Evolutionary conservation across 2,888 invertebrate genomes (phyloP), one percentile per base, ranked within the genome.

Genomic region (Macaria notata): DNA sequence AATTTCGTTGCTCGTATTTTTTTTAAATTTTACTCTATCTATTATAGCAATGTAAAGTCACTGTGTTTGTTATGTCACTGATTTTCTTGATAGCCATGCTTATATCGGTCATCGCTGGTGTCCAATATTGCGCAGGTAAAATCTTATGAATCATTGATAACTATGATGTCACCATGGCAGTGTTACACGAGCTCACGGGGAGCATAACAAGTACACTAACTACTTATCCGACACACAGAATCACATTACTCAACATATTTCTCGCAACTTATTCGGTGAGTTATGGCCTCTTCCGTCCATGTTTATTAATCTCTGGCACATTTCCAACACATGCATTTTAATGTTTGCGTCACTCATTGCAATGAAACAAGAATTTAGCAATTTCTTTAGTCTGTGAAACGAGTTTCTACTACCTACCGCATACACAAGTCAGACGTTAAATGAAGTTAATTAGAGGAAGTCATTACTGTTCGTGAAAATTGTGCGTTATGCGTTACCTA

Each of bases 61-160:
- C 33, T 2, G 7, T 2, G 33, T 41, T 3, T 7, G 31, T 49
- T 54, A 29, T 30, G 29, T 49, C 46, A 55, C 9, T 49, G 29
- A 31, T 49, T 49, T 46, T 42, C 45, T 49, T 49, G 7, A 30
- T 9, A 42, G 36, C 41, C 41, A 53, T 53, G 46, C 5, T 31
- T 49, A 58, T 62, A 61, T 48, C 56, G 61, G 65, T 59, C 65
- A 63, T 43, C 50, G 54, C 48, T 62, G 63, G 62, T 55, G 52
- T 42, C 55, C 36, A 50, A 38, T 42, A 30, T 64, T 62, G 49
- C 59, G 57, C 60, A 58, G 60, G 56, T 60, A 72, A 76, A 71
- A 72, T 69, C 63, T 72, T 62, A 75, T 83, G 83, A 84, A 74
- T 84, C 81, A 83, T 67, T 67, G 70, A 85, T 77, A 9, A 54